Base-by-base conservation (phyloP, 2,797 vertebrate genomes). In the Setipinna tenuifilis region DNA sequence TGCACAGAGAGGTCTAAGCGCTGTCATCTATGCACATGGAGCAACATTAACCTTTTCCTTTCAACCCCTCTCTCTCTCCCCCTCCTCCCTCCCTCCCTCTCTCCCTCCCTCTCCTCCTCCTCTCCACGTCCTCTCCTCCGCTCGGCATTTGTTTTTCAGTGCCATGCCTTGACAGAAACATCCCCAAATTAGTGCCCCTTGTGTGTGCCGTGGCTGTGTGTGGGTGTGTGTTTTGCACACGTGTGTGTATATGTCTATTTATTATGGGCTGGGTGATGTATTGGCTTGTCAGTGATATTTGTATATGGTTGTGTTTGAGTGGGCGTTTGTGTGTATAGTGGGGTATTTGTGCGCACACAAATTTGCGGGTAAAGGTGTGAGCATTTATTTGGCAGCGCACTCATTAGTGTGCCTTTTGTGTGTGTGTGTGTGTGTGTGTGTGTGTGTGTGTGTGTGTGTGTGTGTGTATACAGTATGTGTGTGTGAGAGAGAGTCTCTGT, bases 31-130 rank as follows among this genome's bases (percentile, higher is more conserved):
- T 23, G 85, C 88, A 86, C 88, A 85, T 88, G 90, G 87, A 86
- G 92, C 91, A 91, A 85, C 87, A 90, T 94, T 93, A 93, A 94
- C 93, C 93, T 94, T 92, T 93, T 89, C 89, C 87, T 87, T 87
- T 71, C 87, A 59, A 71, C n/a, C 23, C 57, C 54, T 19, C 54
- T 54, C 61, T 41, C 61, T 82, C 54, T 28, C 31, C 84, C 81
- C 62, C 62, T 85, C 62, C 57, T 54, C 81, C 46, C 61, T n/a
- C 41, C 82, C 46, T 75, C 83, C 59, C 71, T 25, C 85, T 71
- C 83, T 50, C 65, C 85, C 50, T 85, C 57, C 80, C 82, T 81
- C 7, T n/a, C 84, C 11, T 82, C 31, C 82, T 81, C 83, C 44
- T 46, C 14, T 48, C 87, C 65, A 71, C 23, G 16, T 44, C 54